These are phyloP conservation scores for Hypsibius dujardini DNA, from an alignment of 1,140 invertebrate genomes.

Conservation along the genomic window DNA sequence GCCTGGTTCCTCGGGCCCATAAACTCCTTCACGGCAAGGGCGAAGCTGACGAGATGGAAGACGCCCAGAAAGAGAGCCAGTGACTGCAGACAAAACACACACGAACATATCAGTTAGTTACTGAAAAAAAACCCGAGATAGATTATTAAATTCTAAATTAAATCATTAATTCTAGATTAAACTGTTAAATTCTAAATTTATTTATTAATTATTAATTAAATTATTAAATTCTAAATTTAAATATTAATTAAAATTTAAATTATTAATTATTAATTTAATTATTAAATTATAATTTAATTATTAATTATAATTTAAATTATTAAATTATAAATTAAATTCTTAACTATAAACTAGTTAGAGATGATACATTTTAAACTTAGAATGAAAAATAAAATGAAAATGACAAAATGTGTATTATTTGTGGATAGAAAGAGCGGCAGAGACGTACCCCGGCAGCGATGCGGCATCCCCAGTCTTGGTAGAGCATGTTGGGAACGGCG, in stretches of 20 bases:
- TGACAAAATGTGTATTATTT: background rate
- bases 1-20: background rate
- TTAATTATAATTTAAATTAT: background rate
- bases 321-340: background rate
- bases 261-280: background rate
- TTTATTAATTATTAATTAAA: background rate
- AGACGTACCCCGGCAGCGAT: conserved; percentile 14
- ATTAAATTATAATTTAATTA: background rate
- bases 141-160: background rate
- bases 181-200: background rate
- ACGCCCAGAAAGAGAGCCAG: background rate
- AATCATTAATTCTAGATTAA: background rate
- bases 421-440: no score
- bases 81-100: background rate
- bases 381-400: background rate
- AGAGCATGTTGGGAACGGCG: no score
- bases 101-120: background rate
- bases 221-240: no score
- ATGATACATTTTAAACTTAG: background rate
- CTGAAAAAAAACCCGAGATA: background rate
- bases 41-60: conserved; percentile 1
- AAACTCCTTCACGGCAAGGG: conserved; percentile 8
- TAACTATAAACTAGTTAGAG: conserved; percentile 1
- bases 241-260: no score
- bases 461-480: conserved; percentile 7